A percentile compares a stretch with the other conserved stretches of the same genome.
phyloP scores from a whole-genome alignment of 2,888 invertebrate genomes.

The Ceriagrion tenellum region DNA sequence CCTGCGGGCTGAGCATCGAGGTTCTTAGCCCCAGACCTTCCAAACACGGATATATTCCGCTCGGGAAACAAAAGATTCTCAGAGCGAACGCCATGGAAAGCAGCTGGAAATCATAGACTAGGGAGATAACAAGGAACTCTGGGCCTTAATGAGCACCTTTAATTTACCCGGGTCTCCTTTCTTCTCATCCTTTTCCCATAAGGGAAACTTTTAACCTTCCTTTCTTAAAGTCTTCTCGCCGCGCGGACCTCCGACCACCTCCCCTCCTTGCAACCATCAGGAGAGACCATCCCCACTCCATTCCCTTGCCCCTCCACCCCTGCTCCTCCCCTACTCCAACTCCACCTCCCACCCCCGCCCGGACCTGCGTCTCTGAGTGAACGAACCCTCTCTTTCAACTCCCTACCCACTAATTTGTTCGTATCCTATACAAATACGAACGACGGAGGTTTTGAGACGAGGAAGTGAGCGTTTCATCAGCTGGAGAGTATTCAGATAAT shows the following conservation, averaged over 20 bases:
- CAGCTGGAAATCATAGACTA: constrained; percentile 20
- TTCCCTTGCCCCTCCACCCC: background rate
- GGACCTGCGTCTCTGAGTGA: background rate
- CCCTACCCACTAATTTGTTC: background rate
- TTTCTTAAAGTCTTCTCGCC: background rate
- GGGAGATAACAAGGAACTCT: background rate
- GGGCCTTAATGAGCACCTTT: background rate
- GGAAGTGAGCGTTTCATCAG: background rate
- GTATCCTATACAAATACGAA: background rate
- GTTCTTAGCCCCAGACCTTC: background rate
- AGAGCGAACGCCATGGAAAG: background rate
- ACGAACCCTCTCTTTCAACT: background rate
- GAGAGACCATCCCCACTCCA: background rate
- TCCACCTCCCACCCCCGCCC: background rate
- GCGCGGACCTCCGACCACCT: background rate
- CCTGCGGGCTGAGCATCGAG: constrained; percentile 10
- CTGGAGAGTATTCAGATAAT: background rate
- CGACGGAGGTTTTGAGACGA: background rate
- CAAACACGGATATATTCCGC: background rate
- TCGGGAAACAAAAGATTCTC: constrained; percentile 10
- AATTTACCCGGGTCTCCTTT: constrained; percentile 8
- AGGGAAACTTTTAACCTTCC: background rate
- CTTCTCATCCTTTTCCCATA: background rate
- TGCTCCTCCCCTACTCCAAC: too few relatives aligned
- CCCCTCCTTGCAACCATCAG: background rate